A percentile compares a stretch with the other conserved stretches of the same genome.
phyloP scores from a whole-genome alignment of 2,888 invertebrate genomes.

The Euclidia mi region DNA sequence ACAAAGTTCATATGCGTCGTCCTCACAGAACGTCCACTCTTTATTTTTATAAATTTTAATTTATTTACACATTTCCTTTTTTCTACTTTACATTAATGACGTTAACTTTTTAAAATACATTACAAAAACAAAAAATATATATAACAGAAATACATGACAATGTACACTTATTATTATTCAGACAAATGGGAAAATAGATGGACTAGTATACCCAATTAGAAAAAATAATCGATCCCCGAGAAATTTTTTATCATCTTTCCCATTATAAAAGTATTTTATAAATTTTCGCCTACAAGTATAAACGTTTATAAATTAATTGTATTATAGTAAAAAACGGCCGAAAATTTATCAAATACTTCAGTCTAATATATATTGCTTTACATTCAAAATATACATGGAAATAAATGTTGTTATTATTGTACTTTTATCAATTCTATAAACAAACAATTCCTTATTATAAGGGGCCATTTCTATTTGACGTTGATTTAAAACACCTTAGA shows the following conservation, averaged over 20 bases:
- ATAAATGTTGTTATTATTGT: constrained; percentile 72
- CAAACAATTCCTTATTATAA: constrained; percentile 81
- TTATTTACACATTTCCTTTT: constrained; percentile 88
- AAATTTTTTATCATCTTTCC: constrained; percentile 64
- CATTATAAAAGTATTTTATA: constrained; percentile 80
- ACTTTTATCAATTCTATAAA: constrained; percentile 73
- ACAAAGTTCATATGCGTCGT: constrained; percentile 69
- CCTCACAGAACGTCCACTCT: constrained; percentile 86
- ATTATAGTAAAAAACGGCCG: constrained; percentile 73
- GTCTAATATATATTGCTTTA: constrained; percentile 88
- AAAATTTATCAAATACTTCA: constrained; percentile 85
- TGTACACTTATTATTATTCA: constrained; percentile 80
- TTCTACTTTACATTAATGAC: constrained; percentile 89
- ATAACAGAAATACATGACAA: constrained; percentile 85
- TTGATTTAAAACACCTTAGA: constrained; percentile 46
- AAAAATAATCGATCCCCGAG: constrained; percentile 82
- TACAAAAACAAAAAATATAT: constrained; percentile 83
- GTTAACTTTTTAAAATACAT: constrained; percentile 89
- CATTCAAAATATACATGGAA: constrained; percentile 85
- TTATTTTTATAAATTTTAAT: constrained; percentile 90
- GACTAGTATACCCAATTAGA: constrained; percentile 89
- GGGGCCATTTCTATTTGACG: constrained; percentile 65
- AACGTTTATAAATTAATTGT: constrained; percentile 74
- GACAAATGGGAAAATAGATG: constrained; percentile 79
- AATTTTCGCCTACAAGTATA: constrained; percentile 80